Percentiles rank a stretch among this genome's conserved stretches.
phyloP scores from a whole-genome alignment of 2,113 vertebrate genomes.

The Cyphomyrus discorhynchus region DNA sequence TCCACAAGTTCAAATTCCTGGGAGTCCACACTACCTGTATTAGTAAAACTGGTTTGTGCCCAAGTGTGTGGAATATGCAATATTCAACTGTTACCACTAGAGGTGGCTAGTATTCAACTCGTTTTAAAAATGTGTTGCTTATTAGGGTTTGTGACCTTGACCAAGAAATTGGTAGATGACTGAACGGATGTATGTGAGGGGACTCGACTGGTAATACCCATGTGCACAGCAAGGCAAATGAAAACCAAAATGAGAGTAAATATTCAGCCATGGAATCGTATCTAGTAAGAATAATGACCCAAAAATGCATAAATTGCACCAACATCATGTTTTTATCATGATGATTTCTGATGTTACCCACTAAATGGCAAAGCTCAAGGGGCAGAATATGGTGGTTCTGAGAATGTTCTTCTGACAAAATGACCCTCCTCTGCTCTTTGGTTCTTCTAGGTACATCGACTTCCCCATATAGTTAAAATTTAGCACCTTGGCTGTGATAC shows the following conservation, averaged over 20 bases:
- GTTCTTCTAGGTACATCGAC: background rate
- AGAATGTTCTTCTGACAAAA: background rate
- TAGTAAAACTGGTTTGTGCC: background rate
- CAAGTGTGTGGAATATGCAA: background rate
- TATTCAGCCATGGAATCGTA: background rate
- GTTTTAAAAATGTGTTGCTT: background rate
- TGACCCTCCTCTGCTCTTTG: background rate
- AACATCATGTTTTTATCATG: background rate
- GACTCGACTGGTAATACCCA: background rate
- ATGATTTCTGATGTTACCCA: background rate
- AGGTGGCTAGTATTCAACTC: background rate
- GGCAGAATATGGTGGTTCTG: background rate
- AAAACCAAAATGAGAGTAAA: background rate
- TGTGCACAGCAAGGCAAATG: background rate
- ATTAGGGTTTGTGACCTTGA: background rate
- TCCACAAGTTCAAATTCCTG: background rate
- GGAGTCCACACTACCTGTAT: background rate
- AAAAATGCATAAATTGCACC: background rate
- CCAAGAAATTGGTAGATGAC: background rate
- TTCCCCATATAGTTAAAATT: background rate
- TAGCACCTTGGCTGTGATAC: background rate
- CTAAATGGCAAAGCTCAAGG: background rate
- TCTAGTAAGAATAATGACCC: background rate
- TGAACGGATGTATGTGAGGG: background rate
- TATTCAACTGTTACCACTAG: background rate